Percentiles rank a stretch among this genome's conserved stretches.
Conservation (phyloP, 2,113 vertebrate genomes). For the Callipepla californica region DNA sequence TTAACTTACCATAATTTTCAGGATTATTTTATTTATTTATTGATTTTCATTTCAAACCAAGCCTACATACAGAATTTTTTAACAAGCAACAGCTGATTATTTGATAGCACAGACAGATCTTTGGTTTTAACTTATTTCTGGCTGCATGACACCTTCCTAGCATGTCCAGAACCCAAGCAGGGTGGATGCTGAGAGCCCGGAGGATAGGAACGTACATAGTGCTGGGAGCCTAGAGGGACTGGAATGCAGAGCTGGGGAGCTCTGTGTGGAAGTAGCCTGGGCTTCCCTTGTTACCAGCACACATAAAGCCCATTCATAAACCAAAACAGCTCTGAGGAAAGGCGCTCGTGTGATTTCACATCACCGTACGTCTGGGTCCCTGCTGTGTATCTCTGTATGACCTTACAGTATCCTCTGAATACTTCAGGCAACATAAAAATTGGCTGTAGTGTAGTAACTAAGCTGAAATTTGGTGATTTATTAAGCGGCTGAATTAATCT, state of each 20-base stretch:
- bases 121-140: neutral
- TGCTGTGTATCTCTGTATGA: neutral
- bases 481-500: neutral
- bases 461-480: neutral
- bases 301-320: neutral
- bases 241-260: neutral
- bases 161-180: fast-evolving
- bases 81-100: neutral
- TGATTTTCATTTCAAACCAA: neutral
- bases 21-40: neutral
- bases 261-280: neutral
- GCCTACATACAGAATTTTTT: neutral
- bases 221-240: neutral
- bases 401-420: neutral
- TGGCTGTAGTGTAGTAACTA: neutral
- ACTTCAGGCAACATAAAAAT: neutral
- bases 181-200: neutral
- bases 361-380: neutral
- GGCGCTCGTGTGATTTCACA: neutral
- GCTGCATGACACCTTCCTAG: neutral
- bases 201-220: neutral
- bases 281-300: neutral
- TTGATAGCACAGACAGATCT: neutral
- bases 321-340: neutral
- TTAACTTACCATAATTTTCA: neutral